Percentiles rank a stretch among this genome's conserved stretches.
phyloP scores from a whole-genome alignment of 2,888 invertebrate genomes.

The Stramonita haemastoma region DNA sequence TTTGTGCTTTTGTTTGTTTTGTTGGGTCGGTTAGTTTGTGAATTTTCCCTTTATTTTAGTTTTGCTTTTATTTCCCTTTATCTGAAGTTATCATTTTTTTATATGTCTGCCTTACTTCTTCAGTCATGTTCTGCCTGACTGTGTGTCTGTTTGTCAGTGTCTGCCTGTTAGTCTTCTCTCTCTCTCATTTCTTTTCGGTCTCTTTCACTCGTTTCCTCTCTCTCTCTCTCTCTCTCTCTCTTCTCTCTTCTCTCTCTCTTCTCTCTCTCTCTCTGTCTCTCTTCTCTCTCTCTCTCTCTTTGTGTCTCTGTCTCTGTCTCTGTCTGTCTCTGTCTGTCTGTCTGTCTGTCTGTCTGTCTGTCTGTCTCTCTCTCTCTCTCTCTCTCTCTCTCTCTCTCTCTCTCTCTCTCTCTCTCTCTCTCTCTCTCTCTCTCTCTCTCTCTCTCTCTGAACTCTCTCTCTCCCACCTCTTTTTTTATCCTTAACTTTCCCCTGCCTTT shows the following conservation, averaged over 20 bases:
- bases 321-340: neutral
- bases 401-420: neutral
- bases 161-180: no score
- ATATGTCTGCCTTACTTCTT: no score
- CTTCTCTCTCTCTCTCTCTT: neutral
- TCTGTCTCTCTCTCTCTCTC: neutral
- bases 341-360: neutral
- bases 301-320: neutral
- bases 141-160: no score
- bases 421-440: neutral
- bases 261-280: neutral
- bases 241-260: neutral
- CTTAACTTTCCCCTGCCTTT: neutral
- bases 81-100: no score
- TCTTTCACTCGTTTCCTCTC: neutral
- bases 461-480: conserved; percentile 15
- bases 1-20: neutral
- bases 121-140: no score
- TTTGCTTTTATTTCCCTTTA: neutral
- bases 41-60: neutral
- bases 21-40: neutral
- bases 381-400: neutral
- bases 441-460: neutral
- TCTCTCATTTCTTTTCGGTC: neutral
- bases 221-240: neutral